phyloP scores from a whole-genome alignment of 2,797 vertebrate species.

The Ciconia nigra region DNA sequence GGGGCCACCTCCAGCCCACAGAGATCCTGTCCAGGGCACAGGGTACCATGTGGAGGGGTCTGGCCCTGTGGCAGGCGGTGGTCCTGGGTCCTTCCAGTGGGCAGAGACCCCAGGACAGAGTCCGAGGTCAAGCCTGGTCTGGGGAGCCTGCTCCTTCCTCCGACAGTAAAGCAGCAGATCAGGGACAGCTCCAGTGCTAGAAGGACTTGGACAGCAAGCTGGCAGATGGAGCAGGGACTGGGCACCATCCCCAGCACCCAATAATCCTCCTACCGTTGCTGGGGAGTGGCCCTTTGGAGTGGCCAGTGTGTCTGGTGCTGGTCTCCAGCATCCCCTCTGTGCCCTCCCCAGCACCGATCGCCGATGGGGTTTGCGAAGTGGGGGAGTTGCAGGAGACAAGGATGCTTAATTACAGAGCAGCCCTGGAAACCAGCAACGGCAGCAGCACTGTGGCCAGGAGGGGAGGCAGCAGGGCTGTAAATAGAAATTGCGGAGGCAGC shows the following conservation, averaged over 20 bases:
- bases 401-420: slow-evolving; percentile 61
- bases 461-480: slow-evolving; percentile 67
- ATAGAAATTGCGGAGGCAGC: slow-evolving; percentile 66
- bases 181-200: neutral
- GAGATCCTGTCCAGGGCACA: neutral
- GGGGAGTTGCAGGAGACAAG: slow-evolving; percentile 17
- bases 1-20: neutral
- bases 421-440: slow-evolving; percentile 59
- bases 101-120: neutral
- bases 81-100: neutral
- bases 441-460: slow-evolving; percentile 60
- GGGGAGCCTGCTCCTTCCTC: neutral
- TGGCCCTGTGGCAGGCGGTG: neutral
- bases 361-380: neutral
- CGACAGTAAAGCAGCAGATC: neutral
- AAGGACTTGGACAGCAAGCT: fast-evolving
- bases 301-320: neutral
- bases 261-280: neutral
- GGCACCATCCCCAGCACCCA: too few relatives aligned
- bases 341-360: neutral
- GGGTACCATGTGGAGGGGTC: neutral
- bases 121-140: neutral
- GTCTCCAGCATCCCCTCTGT: neutral
- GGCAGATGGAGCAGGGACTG: neutral
- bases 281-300: fast-evolving